Evolutionary conservation across 2,113 vertebrate species (phyloP).

Genomic region (Laticauda colubrina): DNA sequence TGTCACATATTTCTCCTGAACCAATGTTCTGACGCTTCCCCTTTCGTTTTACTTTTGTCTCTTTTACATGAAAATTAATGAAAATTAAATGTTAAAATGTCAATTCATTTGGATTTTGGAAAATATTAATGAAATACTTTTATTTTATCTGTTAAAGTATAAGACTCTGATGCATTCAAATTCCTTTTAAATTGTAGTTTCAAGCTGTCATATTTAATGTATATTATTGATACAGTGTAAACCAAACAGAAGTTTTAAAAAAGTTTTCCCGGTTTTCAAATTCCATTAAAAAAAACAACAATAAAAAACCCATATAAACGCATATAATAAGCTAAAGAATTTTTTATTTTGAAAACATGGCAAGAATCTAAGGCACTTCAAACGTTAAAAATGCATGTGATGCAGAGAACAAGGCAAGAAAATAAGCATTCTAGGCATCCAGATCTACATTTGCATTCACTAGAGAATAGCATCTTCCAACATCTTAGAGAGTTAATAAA

Average conservation of each 20-base stretch:
- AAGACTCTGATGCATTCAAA: neutral
- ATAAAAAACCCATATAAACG: constrained; percentile 36
- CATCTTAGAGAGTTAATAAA: constrained; percentile 72
- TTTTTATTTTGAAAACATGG: constrained; percentile 90
- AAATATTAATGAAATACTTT: neutral
- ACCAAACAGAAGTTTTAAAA: neutral
- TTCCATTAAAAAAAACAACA: neutral
- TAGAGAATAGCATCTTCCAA: constrained; percentile 63
- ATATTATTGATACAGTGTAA: neutral
- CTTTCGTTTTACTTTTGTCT: neutral
- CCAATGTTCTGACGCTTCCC: neutral
- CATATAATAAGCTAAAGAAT: constrained; percentile 64
- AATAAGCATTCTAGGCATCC: constrained; percentile 64
- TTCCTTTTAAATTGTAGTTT: neutral
- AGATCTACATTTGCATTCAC: constrained; percentile 53
- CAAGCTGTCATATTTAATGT: neutral
- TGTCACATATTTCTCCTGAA: neutral
- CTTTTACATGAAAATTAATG: neutral
- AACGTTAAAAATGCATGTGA: constrained; percentile 79
- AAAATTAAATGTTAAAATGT: neutral
- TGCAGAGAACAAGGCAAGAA: constrained; percentile 70
- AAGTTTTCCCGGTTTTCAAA: neutral
- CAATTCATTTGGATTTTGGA: neutral
- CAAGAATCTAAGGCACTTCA: constrained; percentile 90
- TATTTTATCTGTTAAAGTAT: neutral